A percentile compares a stretch with the other conserved stretches of the same genome.
phyloP scores from a whole-genome alignment of 2,888 invertebrate genomes.

The Caenorhabditis sp. region DNA sequence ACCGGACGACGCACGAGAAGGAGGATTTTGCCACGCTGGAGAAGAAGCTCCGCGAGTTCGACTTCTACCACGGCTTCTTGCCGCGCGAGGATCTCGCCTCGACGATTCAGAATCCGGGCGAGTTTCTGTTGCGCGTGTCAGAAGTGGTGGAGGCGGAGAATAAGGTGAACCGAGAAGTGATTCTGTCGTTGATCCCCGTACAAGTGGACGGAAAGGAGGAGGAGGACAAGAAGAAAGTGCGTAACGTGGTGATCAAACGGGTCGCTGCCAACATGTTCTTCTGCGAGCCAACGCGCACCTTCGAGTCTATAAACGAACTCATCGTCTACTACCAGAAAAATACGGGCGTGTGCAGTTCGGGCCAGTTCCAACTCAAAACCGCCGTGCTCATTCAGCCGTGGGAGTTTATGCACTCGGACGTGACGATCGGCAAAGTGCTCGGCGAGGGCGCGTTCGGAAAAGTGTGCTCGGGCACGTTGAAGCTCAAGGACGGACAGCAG shows the following conservation, averaged over 20 bases:
- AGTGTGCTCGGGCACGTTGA: constrained; percentile 46
- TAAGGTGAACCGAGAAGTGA: constrained; percentile 34
- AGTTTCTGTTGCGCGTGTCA: constrained; percentile 39
- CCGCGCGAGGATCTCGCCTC: constrained; percentile 48
- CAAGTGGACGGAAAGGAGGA: background rate
- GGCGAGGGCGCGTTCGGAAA: constrained; percentile 63
- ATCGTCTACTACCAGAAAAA: constrained; percentile 22
- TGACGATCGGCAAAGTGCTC: constrained; percentile 43
- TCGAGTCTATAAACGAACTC: constrained; percentile 28
- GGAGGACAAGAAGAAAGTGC: constrained; percentile 32
- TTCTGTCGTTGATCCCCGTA: constrained; percentile 35
- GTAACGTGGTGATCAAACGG: constrained; percentile 35
- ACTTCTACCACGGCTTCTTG: constrained; percentile 56
- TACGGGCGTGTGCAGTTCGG: constrained; percentile 16
- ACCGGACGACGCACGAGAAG: constrained; percentile 16
- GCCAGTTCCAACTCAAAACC: constrained; percentile 35
- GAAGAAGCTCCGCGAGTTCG: constrained; percentile 39
- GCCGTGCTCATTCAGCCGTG: constrained; percentile 40
- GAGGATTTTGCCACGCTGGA: constrained; percentile 24
- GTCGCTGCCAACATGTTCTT: constrained; percentile 10
- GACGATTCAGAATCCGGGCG: constrained; percentile 28
- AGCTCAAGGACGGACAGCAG: constrained; percentile 16
- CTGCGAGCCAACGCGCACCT: constrained; percentile 18
- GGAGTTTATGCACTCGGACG: constrained; percentile 55
- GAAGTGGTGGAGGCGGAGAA: constrained; percentile 24